Conservation (phyloP, 2,888 invertebrate species). For the Pardosa pseudoannulata region DNA sequence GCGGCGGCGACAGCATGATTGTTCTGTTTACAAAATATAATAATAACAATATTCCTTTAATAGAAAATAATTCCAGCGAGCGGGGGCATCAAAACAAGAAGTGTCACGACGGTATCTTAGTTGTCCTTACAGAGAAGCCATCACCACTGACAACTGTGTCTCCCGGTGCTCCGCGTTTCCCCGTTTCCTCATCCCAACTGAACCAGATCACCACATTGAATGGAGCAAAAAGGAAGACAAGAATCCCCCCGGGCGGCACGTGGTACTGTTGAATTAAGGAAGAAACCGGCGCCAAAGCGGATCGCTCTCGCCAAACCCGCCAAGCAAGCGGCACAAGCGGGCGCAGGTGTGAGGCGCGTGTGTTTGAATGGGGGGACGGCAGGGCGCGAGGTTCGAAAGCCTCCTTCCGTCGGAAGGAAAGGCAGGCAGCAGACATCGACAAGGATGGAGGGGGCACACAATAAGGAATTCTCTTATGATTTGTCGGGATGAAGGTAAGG, state of each 20-base stretch:
- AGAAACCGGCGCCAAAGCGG: background rate
- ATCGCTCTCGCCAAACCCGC: slow-evolving; percentile 34
- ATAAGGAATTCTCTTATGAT: background rate
- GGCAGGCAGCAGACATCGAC: background rate
- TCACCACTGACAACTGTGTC: too few relatives aligned
- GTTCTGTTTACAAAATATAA: too few relatives aligned
- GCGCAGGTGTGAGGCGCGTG: slow-evolving; percentile 44
- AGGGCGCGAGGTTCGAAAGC: slow-evolving; percentile 34
- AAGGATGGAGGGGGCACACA: background rate
- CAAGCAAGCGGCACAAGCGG: slow-evolving; percentile 21
- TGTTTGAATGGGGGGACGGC: slow-evolving; percentile 12
- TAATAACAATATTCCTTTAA: too few relatives aligned
- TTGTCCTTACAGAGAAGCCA: background rate
- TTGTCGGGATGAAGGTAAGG: background rate
- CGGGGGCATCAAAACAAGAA: too few relatives aligned
- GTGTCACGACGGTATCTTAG: background rate
- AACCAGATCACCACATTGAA: slow-evolving; percentile 25
- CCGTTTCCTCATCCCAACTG: slow-evolving; percentile 21
- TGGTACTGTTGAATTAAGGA: background rate
- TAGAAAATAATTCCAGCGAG: too few relatives aligned
- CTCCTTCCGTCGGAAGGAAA: background rate
- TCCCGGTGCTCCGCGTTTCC: background rate
- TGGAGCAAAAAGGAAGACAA: background rate
- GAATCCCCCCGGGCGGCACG: slow-evolving; percentile 2
- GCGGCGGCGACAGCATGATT: too few relatives aligned